phyloP scores from a whole-genome alignment of 2,888 invertebrate genomes.

The Tachina lurida region DNA sequence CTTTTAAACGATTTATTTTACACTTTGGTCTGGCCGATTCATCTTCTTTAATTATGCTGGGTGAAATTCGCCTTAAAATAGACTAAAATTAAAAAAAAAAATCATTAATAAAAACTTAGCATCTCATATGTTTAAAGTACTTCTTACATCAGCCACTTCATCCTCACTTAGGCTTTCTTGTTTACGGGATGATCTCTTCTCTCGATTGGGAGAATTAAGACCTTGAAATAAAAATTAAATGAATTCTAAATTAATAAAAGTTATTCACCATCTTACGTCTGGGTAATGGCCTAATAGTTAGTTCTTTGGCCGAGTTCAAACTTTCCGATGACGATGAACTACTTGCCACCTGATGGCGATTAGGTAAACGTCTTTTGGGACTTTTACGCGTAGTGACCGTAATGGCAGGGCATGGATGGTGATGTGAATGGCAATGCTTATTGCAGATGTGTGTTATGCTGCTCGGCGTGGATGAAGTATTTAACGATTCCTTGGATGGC shows the following conservation, averaged over 20 bases:
- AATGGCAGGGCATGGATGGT: slow-evolving; percentile 79
- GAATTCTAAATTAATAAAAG: background rate
- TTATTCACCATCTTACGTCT: slow-evolving; percentile 73
- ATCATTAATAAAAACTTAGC: background rate
- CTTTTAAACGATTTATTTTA: slow-evolving; percentile 88
- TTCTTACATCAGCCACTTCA: slow-evolving; percentile 84
- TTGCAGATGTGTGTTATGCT: slow-evolving; percentile 74
- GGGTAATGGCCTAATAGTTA: slow-evolving; percentile 77
- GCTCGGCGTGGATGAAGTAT: slow-evolving; percentile 73
- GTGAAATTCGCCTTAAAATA: slow-evolving; percentile 85
- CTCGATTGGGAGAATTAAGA: slow-evolving; percentile 76
- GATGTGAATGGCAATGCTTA: slow-evolving; percentile 76
- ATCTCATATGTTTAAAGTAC: slow-evolving; percentile 52
- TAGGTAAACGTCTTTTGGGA: slow-evolving; percentile 85
- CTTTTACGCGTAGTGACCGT: slow-evolving; percentile 84
- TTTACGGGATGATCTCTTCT: slow-evolving; percentile 80
- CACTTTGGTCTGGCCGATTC: slow-evolving; percentile 76
- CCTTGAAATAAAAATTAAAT: slow-evolving; percentile 65
- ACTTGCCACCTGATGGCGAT: slow-evolving; percentile 84
- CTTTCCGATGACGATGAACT: slow-evolving; percentile 86
- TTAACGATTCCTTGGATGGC: slow-evolving; percentile 82
- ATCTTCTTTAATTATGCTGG: slow-evolving; percentile 84
- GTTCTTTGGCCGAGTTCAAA: slow-evolving; percentile 84
- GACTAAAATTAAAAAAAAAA: slow-evolving; percentile 81
- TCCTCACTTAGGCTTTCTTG: slow-evolving; percentile 83